Evolutionary conservation across 2,888 invertebrate species (phyloP).

Genomic region (Lasioglossum vierecki): DNA sequence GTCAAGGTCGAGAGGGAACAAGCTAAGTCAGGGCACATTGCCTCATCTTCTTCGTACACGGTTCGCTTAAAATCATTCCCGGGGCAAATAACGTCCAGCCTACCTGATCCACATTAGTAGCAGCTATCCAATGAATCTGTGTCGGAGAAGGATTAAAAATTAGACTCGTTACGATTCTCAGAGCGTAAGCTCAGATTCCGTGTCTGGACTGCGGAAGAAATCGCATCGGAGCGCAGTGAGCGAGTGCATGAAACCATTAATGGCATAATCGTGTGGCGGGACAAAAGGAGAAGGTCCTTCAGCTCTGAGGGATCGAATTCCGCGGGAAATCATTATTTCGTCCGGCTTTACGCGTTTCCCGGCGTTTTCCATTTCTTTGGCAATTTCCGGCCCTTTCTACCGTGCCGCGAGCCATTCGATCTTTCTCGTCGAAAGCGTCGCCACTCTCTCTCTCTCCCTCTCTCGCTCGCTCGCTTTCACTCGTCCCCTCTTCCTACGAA

Average conservation of each 20-base stretch:
- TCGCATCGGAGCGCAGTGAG: not conserved
- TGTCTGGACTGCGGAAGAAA: not conserved
- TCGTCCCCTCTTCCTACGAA: slow-evolving; percentile 63
- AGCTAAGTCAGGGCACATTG: too few relatives aligned
- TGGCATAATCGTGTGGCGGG: not conserved
- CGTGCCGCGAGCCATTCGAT: slow-evolving; percentile 48
- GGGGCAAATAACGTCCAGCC: not conserved
- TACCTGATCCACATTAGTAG: not conserved
- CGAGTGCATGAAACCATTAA: slow-evolving; percentile 35
- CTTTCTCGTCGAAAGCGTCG: slow-evolving; percentile 24
- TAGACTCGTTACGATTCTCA: not conserved
- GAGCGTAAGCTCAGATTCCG: not conserved
- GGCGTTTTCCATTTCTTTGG: slow-evolving; percentile 56
- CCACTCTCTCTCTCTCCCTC: not conserved
- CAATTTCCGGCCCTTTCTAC: slow-evolving; percentile 57
- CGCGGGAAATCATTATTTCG: slow-evolving; percentile 51
- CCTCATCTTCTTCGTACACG: too few relatives aligned
- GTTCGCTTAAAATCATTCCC: too few relatives aligned
- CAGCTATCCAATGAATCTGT: not conserved
- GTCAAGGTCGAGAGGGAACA: not conserved
- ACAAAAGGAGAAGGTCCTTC: slow-evolving; percentile 20
- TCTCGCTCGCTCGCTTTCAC: slow-evolving; percentile 7
- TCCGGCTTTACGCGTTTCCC: slow-evolving; percentile 43
- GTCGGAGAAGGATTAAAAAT: not conserved
- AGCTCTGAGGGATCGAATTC: slow-evolving; percentile 33